Evolutionary conservation across 23 tunicate species (phyloP).

Genomic region (Clavelina lepadiformis): DNA sequence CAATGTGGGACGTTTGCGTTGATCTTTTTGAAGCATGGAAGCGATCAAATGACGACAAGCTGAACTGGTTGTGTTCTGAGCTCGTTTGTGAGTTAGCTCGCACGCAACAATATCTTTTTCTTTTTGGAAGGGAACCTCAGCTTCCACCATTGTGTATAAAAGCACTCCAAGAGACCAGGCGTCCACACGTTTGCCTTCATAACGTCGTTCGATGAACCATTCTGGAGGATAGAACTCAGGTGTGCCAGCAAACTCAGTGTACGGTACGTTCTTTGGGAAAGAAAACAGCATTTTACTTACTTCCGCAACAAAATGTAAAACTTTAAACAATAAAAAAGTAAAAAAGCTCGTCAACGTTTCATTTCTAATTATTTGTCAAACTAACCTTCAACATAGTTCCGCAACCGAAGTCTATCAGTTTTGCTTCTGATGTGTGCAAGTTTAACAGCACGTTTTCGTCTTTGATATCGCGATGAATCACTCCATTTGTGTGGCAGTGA

Average conservation of each 20-base stretch:
- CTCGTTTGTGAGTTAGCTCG: constrained; percentile 66
- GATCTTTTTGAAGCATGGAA: constrained; percentile 72
- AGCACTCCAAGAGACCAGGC: constrained; percentile 98
- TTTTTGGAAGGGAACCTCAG: constrained; percentile 95
- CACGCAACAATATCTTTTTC: constrained; percentile 80
- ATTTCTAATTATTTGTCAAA: too few relatives aligned
- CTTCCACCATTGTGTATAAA: constrained; percentile 93
- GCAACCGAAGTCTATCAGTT: constrained; percentile 96
- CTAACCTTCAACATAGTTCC: constrained; percentile 83
- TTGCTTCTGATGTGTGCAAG: constrained; percentile 82
- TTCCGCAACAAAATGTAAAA: background rate
- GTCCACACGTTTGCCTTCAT: constrained; percentile 70
- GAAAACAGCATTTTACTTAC: background rate
- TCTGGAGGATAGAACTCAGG: constrained; percentile 99
- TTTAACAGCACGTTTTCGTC: constrained; percentile 94
- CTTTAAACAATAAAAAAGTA: background rate
- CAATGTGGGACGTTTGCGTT: constrained; percentile 51
- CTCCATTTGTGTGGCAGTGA: constrained; percentile 97
- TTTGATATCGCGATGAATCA: constrained; percentile 91
- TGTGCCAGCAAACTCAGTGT: constrained; percentile 97
- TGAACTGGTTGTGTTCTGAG: constrained; percentile 21
- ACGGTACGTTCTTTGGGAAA: constrained; percentile 63
- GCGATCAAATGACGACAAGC: constrained; percentile 57
- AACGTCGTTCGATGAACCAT: constrained; percentile 85
- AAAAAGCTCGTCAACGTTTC: too few relatives aligned